These are phyloP conservation scores for Muscicapa adusta DNA, from an alignment of 2,113 vertebrate genomes.

Conservation along the genomic window DNA sequence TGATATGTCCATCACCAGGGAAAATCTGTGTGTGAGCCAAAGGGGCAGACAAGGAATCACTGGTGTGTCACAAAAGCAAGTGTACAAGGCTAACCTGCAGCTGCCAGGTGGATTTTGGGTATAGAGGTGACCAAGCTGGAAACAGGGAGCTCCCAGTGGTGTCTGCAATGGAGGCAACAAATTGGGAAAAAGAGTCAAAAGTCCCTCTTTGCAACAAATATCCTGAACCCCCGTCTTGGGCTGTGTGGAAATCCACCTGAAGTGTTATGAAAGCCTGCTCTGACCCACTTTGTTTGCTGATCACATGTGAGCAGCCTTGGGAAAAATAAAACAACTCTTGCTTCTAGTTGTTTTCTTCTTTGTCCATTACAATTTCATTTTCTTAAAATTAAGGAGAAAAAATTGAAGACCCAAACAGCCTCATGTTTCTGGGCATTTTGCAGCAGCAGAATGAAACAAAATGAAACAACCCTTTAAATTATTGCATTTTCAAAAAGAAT, in stretches of 20 bases:
- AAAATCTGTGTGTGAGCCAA: fast-evolving
- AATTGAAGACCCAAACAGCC: neutral
- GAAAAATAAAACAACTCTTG: neutral
- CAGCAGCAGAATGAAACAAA: neutral
- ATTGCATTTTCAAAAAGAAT: slow-evolving; percentile 41
- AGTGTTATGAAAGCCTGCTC: neutral
- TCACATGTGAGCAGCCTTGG: neutral
- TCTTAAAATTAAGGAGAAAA: slow-evolving; percentile 9
- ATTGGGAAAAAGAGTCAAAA: neutral
- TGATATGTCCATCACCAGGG: neutral
- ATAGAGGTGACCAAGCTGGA: neutral
- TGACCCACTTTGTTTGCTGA: neutral
- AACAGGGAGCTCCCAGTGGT: neutral
- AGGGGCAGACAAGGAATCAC: fast-evolving
- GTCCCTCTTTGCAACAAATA: neutral
- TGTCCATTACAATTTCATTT: slow-evolving; percentile 14
- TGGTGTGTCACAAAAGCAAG: neutral
- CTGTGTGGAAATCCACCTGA: neutral
- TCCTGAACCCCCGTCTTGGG: neutral
- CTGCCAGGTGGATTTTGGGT: neutral
- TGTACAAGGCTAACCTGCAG: neutral
- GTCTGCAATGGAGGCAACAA: neutral
- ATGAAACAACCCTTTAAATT: slow-evolving; percentile 3
- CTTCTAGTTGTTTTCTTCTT: neutral
- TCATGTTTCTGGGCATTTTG: neutral